Percentiles rank a stretch among this genome's conserved stretches.
Conservation (phyloP, 2,888 invertebrate species). For the Onthophagus sagittarius region DNA sequence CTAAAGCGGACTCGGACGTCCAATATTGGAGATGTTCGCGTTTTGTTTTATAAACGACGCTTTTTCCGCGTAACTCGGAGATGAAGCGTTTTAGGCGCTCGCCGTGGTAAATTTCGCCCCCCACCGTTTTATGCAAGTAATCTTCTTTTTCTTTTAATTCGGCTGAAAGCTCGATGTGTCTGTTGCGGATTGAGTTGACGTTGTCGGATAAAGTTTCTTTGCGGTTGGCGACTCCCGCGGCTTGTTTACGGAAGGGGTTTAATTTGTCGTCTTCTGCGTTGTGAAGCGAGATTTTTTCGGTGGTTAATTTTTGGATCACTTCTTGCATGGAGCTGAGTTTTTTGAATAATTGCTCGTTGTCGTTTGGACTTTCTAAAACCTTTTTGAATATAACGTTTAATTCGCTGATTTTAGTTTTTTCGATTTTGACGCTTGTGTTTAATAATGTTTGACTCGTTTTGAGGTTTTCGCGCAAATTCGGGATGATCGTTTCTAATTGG, state of each 20-base stretch:
- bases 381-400: background rate
- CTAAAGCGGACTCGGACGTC: slow-evolving; percentile 71
- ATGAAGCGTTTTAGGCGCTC: slow-evolving; percentile 85
- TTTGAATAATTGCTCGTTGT: background rate
- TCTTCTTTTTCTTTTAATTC: slow-evolving; percentile 56
- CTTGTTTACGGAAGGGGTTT: slow-evolving; percentile 82
- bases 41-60: slow-evolving; percentile 76
- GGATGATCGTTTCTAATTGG: background rate
- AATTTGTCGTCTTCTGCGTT: slow-evolving; percentile 65
- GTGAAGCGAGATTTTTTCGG: slow-evolving; percentile 29
- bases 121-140: slow-evolving; percentile 41
- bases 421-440: background rate
- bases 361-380: background rate
- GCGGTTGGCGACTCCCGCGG: slow-evolving; percentile 72
- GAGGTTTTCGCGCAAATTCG: background rate
- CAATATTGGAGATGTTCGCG: slow-evolving; percentile 70
- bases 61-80: slow-evolving; percentile 73
- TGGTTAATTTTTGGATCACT: slow-evolving; percentile 28
- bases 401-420: background rate
- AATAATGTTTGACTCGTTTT: background rate
- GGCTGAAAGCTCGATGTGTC: slow-evolving; percentile 58
- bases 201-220: slow-evolving; percentile 71
- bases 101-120: slow-evolving; percentile 69
- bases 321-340: background rate
- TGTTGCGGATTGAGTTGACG: slow-evolving; percentile 63